phyloP scores from a whole-genome alignment of 2,113 vertebrate species.

The Aptenodytes patagonicus region DNA sequence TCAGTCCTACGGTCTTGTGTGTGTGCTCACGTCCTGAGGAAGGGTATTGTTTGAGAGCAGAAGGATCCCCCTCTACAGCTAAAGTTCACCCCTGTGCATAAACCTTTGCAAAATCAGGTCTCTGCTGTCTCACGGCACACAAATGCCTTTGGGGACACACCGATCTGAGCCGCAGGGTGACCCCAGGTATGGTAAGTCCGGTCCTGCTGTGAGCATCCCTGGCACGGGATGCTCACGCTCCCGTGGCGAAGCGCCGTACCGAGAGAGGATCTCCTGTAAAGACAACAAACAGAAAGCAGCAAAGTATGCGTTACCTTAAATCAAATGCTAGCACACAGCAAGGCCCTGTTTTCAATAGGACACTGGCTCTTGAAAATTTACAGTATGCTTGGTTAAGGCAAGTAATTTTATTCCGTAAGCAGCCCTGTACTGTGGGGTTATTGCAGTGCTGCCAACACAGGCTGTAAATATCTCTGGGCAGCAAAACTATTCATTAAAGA shows the following conservation, averaged over 20 bases:
- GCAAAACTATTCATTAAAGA: conserved; percentile 35
- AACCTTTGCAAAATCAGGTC: background rate
- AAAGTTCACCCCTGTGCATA: fast-evolving
- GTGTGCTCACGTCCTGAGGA: fast-evolving
- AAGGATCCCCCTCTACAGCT: background rate
- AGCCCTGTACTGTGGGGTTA: background rate
- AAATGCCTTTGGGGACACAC: background rate
- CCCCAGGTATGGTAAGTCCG: fast-evolving
- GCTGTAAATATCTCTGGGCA: conserved; percentile 22
- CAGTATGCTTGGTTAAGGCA: conserved; percentile 26
- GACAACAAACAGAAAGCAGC: background rate
- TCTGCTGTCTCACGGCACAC: background rate
- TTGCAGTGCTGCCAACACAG: background rate
- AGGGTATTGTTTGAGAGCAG: background rate
- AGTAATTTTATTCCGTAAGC: background rate
- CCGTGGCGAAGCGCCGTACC: fast-evolving
- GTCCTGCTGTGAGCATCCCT: background rate
- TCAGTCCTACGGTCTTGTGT: fast-evolving
- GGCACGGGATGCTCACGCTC: background rate
- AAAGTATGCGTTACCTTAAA: background rate
- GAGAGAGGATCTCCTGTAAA: background rate
- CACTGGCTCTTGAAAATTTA: background rate
- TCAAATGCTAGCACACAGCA: background rate
- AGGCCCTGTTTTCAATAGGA: background rate
- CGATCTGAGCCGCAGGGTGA: background rate